phyloP scores from a whole-genome alignment of 1,140 invertebrate genomes.

The Liolophura sinensis region DNA sequence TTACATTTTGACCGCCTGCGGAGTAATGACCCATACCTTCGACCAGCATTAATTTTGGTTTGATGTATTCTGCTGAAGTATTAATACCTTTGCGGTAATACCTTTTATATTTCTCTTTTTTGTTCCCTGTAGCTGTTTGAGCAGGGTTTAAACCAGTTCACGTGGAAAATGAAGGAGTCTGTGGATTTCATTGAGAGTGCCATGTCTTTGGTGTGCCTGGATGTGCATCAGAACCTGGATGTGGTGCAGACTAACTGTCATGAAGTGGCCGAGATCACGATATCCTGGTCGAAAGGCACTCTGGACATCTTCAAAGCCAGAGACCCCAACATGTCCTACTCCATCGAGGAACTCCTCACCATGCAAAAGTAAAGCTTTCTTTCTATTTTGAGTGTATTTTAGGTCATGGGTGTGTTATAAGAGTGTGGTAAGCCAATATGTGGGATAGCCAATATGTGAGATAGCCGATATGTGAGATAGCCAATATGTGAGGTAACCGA shows the following conservation, averaged over 20 bases:
- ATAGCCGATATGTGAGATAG: too few species aligned
- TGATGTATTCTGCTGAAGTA: too few species aligned
- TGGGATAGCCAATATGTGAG: too few species aligned
- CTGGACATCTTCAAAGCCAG: slow-evolving; percentile 49
- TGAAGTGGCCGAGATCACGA: slow-evolving; percentile 49
- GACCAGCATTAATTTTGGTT: too few species aligned
- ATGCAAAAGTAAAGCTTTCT: slow-evolving; percentile 44
- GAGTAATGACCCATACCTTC: too few species aligned
- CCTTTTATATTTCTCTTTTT: too few species aligned
- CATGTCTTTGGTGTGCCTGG: slow-evolving; percentile 51
- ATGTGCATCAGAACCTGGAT: slow-evolving; percentile 50
- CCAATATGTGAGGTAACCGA: too few species aligned
- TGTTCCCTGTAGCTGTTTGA: slow-evolving; percentile 38
- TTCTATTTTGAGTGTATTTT: too few species aligned
- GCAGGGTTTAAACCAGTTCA: slow-evolving; percentile 50
- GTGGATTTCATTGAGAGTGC: slow-evolving; percentile 57
- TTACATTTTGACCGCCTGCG: too few species aligned
- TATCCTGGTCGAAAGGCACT: slow-evolving; percentile 46
- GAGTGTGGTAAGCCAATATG: too few species aligned
- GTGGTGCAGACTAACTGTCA: slow-evolving; percentile 54
- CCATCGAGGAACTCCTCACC: slow-evolving; percentile 51
- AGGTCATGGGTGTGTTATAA: too few species aligned
- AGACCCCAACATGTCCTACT: slow-evolving; percentile 37
- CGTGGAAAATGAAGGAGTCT: slow-evolving; percentile 57
- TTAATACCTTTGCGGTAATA: too few species aligned